Evolutionary conservation across 2,888 invertebrate species (phyloP).

Genomic region (Abrostola tripartita): DNA sequence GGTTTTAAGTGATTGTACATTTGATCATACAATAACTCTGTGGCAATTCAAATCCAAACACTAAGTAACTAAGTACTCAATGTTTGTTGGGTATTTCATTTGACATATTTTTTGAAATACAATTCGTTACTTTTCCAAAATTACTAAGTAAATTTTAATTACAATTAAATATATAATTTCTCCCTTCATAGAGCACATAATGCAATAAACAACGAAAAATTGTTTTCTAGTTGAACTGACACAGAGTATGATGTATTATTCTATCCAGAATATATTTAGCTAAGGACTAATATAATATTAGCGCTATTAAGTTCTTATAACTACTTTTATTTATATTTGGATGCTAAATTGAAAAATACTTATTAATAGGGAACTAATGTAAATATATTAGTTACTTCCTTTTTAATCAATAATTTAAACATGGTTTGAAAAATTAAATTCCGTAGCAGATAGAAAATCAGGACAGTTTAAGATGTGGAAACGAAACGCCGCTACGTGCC

Average conservation of each 20-base stretch:
- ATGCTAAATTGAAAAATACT: not conserved
- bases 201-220: no score
- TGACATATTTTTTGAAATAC: no score
- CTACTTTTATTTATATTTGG: conserved; percentile 19
- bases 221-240: not conserved
- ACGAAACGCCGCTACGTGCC: no score
- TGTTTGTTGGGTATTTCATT: no score
- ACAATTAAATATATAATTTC: no score
- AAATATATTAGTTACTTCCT: not conserved
- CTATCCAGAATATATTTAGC: conserved; percentile 4
- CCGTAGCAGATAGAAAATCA: not conserved
- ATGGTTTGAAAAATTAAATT: not conserved
- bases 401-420: not conserved
- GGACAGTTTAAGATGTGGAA: no score
- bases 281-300: conserved; percentile 25
- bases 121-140: no score
- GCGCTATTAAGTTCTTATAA: conserved; percentile 41
- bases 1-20: conserved; percentile 61
- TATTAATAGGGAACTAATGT: conserved; percentile 4
- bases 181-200: no score
- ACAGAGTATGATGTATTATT: conserved; percentile 3
- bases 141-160: no score
- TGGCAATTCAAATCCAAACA: not conserved
- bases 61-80: no score
- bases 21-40: conserved; percentile 10